A percentile compares a stretch with the other conserved stretches of the same genome.
These are phyloP conservation scores for Ceratina japonica DNA, from an alignment of 1,140 invertebrate species.

Conservation along the genomic window DNA sequence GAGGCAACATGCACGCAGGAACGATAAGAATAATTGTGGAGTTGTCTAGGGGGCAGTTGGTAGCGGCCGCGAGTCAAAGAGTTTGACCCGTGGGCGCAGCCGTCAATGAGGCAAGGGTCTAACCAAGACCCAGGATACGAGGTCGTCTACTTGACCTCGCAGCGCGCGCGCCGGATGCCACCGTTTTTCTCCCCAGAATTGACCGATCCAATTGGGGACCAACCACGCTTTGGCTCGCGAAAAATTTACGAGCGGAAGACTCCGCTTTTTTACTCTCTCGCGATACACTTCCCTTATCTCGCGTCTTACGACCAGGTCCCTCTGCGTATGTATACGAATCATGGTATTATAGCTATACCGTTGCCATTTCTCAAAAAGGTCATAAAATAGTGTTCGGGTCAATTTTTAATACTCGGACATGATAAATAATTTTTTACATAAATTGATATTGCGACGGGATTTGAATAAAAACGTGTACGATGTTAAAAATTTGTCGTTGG, in stretches of 20 bases:
- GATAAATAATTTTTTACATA: no score
- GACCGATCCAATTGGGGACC: constrained; percentile 66
- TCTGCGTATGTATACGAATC: no score
- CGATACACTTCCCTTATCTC: not conserved
- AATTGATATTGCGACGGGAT: no score
- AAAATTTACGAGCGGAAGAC: constrained; percentile 43
- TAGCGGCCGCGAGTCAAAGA: constrained; percentile 68
- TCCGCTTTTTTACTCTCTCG: not conserved
- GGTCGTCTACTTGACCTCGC: constrained; percentile 71
- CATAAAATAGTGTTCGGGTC: no score
- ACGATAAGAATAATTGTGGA: constrained; percentile 49
- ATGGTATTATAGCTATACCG: no score
- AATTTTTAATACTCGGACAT: no score
- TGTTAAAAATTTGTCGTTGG: no score
- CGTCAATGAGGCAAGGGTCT: constrained; percentile 63
- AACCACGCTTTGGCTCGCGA: constrained; percentile 44
- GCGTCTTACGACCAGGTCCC: no score
- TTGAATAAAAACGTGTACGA: no score
- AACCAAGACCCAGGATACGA: constrained; percentile 72
- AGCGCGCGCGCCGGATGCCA: constrained; percentile 74
- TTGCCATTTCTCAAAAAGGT: no score
- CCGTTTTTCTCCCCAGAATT: constrained; percentile 71
- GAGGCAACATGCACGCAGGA: constrained; percentile 9
- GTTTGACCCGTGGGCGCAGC: constrained; percentile 69
- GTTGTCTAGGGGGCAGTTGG: constrained; percentile 69